These are phyloP conservation scores for Arbacia lixula DNA, from an alignment of 53 echinoderm and acorn worm species.

Conservation along the genomic window DNA sequence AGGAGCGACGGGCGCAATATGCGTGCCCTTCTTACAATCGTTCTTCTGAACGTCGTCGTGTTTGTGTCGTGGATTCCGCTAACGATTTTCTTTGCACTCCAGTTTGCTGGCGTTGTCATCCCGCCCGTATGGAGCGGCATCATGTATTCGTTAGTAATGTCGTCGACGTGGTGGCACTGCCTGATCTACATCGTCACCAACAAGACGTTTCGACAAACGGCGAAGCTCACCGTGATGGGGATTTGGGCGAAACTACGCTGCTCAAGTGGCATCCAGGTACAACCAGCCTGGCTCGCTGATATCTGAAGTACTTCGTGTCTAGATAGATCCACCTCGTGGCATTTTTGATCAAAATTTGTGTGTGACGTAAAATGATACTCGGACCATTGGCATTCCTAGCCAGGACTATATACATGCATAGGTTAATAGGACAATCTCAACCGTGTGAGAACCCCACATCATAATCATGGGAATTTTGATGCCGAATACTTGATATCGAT, in stretches of 20 bases:
- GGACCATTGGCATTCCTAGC: too few species aligned
- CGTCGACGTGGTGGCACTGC: constrained; percentile 36
- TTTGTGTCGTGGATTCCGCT: constrained; percentile 1
- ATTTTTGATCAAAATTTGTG: too few species aligned
- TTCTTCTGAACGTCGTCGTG: constrained; percentile 5
- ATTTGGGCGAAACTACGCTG: not conserved
- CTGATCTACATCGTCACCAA: constrained; percentile 5
- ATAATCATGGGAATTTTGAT: too few species aligned
- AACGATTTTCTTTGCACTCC: not conserved
- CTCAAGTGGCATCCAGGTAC: too few species aligned
- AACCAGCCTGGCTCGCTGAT: too few species aligned
- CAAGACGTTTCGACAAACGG: constrained; percentile 14
- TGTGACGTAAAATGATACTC: too few species aligned
- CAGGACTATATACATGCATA: too few species aligned
- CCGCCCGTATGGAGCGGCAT: not conserved
- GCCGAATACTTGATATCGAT: too few species aligned
- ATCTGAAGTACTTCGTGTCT: too few species aligned
- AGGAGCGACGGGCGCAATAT: not conserved
- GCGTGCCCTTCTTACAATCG: constrained; percentile 9
- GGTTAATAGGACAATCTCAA: too few species aligned
- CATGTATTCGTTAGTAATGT: not conserved
- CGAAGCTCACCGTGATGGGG: not conserved
- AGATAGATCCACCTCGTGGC: too few species aligned
- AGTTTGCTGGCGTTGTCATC: not conserved
- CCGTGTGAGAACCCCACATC: too few species aligned